These are phyloP conservation scores for Chondrilla cf. caribensis DNA, from an alignment of 37 sponge, comb jelly and placozoan species.

Conservation along the genomic window DNA sequence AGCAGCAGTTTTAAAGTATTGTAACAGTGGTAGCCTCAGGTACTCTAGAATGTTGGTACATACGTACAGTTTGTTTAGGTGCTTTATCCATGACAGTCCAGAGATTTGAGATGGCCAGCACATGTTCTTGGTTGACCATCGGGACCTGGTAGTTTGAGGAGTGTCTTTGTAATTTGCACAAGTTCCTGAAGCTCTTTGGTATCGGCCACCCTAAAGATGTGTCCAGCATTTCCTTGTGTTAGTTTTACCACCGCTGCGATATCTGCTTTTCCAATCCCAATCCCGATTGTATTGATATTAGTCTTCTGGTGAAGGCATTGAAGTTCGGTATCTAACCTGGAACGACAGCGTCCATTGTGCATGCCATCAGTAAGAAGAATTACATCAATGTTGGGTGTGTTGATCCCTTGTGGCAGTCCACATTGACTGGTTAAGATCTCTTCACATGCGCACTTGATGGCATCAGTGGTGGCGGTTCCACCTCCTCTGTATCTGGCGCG, in stretches of 20 bases:
- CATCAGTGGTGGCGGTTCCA: conserved; percentile 19
- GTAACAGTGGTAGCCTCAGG: no score
- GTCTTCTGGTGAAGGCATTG: conserved; percentile 18
- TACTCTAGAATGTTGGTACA: no score
- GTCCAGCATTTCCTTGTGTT: background rate
- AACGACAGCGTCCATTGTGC: conserved; percentile 21
- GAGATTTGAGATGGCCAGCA: no score
- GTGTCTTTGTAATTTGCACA: no score
- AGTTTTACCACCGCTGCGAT: background rate
- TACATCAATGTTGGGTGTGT: conserved; percentile 32
- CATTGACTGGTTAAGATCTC: conserved; percentile 1
- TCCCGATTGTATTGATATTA: conserved; percentile 27
- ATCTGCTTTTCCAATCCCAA: conserved; percentile 2
- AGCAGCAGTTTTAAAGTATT: no score
- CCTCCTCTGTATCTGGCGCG: background rate
- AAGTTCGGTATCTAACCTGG: background rate
- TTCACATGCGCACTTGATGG: conserved; percentile 32
- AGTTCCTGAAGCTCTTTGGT: no score
- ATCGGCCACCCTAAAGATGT: background rate
- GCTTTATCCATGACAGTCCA: no score
- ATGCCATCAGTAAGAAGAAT: conserved; percentile 40
- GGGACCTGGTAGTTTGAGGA: no score
- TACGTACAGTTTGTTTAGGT: no score
- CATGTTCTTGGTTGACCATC: no score
- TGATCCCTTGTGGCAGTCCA: conserved; percentile 3